Percentiles rank a stretch among this genome's conserved stretches.
Evolutionary conservation across 2,113 vertebrate species (phyloP).

Genomic region (Romanogobio albipinnatus): DNA sequence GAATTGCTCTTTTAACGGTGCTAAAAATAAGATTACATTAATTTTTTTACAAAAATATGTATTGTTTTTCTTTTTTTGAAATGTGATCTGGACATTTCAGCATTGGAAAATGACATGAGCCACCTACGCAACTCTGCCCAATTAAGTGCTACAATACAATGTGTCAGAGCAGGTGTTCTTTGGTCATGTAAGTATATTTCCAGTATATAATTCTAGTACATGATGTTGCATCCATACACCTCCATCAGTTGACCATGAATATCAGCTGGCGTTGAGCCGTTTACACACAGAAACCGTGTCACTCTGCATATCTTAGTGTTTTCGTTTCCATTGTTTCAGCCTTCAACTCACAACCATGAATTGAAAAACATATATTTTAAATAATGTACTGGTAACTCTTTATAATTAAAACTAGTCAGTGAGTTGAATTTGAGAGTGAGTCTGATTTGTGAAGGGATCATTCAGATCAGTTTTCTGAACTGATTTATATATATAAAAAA

Average conservation of each 20-base stretch:
- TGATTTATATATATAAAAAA: not conserved
- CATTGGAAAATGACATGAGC: not conserved
- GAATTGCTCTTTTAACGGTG: too few species aligned
- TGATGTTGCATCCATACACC: not conserved
- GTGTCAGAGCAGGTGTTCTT: not conserved
- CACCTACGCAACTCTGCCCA: not conserved
- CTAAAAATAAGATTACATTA: too few species aligned
- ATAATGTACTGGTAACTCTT: not conserved
- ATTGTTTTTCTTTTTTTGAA: not conserved
- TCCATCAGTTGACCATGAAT: not conserved
- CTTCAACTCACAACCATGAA: not conserved
- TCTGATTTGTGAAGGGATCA: too few species aligned
- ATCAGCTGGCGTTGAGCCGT: not conserved
- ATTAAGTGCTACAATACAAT: not conserved
- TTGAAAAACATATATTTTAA: not conserved
- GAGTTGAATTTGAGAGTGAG: too few species aligned
- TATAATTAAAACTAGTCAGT: too few species aligned
- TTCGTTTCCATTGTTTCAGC: not conserved
- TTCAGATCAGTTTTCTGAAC: not conserved
- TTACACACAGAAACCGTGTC: not conserved
- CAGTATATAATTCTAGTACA: not conserved
- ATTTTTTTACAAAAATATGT: too few species aligned
- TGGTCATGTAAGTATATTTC: not conserved
- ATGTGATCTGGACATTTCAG: not conserved
- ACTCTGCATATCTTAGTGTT: not conserved